Evolutionary conservation across 35 echinoderm and acorn worm genomes (phyloP).

Genomic region (Heliocidaris erythrogramma): DNA sequence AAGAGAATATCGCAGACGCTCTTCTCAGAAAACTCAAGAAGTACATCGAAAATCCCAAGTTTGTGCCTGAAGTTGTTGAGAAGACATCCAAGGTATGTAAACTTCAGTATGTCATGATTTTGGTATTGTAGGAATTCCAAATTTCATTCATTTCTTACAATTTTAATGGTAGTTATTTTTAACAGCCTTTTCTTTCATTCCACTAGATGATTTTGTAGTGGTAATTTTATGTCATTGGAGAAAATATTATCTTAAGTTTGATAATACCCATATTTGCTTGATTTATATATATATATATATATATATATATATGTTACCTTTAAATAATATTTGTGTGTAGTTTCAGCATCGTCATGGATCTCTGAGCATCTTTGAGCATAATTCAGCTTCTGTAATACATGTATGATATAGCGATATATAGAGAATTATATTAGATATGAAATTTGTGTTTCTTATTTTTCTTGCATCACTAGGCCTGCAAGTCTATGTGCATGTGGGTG

Average conservation of each 20-base stretch:
- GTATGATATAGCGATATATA: too few relatives aligned
- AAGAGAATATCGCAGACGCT: conserved; percentile 89
- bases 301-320: too few relatives aligned
- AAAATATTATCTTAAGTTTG: too few relatives aligned
- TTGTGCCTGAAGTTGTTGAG: conserved; percentile 85
- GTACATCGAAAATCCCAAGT: conserved; percentile 98
- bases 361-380: not conserved
- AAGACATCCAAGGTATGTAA: conserved; percentile 95
- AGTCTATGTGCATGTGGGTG: conserved; percentile 99
- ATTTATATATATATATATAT: too few relatives aligned
- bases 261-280: too few relatives aligned
- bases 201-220: too few relatives aligned
- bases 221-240: too few relatives aligned
- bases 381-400: not conserved
- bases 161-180: too few relatives aligned
- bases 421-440: not conserved
- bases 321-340: too few relatives aligned
- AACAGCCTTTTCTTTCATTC: too few relatives aligned
- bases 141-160: too few relatives aligned
- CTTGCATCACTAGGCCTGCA: conserved; percentile 69
- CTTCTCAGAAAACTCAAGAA: conserved; percentile 93
- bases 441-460: not conserved
- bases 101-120: not conserved
- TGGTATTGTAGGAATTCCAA: not conserved
- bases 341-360: not conserved